Evolutionary conservation across 1,140 invertebrate species (phyloP).

Genomic region (Aphaenogaster rudis): DNA sequence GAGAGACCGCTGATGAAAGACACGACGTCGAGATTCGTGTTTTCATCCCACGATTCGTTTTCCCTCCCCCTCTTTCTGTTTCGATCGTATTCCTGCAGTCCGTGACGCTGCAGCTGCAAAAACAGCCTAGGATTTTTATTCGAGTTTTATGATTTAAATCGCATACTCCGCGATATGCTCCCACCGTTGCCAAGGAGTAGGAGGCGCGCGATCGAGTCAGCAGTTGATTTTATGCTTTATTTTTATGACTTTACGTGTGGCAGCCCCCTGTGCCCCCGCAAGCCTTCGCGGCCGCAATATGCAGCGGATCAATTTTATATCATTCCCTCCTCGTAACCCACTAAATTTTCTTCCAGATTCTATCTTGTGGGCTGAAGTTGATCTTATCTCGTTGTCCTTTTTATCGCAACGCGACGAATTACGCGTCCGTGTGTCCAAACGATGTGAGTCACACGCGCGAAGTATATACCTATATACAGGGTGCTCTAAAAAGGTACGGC

Average conservation of each 20-base stretch:
- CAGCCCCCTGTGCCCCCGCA: neutral
- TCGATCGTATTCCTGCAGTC: neutral
- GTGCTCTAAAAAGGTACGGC: too few species aligned
- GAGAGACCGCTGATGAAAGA: constrained; percentile 40
- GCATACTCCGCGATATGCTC: constrained; percentile 82
- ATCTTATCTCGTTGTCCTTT: constrained; percentile 1
- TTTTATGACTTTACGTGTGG: constrained; percentile 82
- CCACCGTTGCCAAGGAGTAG: constrained; percentile 15
- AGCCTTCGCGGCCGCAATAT: constrained; percentile 25
- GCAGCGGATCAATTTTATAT: constrained; percentile 42
- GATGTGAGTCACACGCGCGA: neutral
- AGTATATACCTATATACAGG: neutral
- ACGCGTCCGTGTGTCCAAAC: neutral
- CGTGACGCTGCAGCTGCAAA: constrained; percentile 59
- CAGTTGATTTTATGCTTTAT: constrained; percentile 85
- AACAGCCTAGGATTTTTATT: constrained; percentile 80
- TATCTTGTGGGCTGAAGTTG: neutral
- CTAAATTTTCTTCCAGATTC: neutral
- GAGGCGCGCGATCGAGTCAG: constrained; percentile 81
- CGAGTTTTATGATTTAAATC: constrained; percentile 86
- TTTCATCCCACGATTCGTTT: constrained; percentile 15
- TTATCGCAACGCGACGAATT: neutral
- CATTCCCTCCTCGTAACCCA: constrained; percentile 20
- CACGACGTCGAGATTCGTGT: constrained; percentile 9
- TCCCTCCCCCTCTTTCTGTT: neutral